A percentile compares a stretch with the other conserved stretches of the same genome.
phyloP scores from a whole-genome alignment of 2,888 invertebrate species.

The Melolontha melolontha region DNA sequence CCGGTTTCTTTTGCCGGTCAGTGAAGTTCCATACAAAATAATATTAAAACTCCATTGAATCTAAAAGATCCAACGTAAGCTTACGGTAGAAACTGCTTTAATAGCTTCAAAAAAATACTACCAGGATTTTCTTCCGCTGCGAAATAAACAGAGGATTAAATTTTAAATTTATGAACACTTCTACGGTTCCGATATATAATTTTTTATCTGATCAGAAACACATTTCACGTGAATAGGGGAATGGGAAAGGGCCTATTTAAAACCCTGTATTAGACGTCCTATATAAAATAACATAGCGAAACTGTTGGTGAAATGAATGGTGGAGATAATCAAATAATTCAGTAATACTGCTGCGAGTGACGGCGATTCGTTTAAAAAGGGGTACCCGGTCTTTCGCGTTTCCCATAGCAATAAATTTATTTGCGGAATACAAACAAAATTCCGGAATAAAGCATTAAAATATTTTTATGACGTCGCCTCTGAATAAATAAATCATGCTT shows the following conservation, averaged over 20 bases:
- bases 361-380: conserved; percentile 40
- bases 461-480: conserved; percentile 51
- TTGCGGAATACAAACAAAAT: conserved; percentile 51
- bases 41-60: too few species aligned
- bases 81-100: too few species aligned
- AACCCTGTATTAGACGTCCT: conserved; percentile 38
- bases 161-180: conserved; percentile 24
- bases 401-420: conserved; percentile 52
- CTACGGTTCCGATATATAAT: conserved; percentile 10
- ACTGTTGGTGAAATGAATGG: conserved; percentile 50
- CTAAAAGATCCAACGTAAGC: too few species aligned
- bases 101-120: too few species aligned
- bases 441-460: conserved; percentile 51
- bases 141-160: not conserved
- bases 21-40: too few species aligned
- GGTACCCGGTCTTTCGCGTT: conserved; percentile 44
- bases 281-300: conserved; percentile 43
- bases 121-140: not conserved
- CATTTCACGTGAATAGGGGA: not conserved
- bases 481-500: conserved; percentile 51
- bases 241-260: not conserved
- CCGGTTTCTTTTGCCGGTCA: too few species aligned
- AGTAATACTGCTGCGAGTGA: conserved; percentile 53
- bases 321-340: conserved; percentile 56
- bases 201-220: conserved; percentile 35